Conservation (phyloP, 35 echinoderm and acorn worm genomes). For the Lytechinus pictus region DNA sequence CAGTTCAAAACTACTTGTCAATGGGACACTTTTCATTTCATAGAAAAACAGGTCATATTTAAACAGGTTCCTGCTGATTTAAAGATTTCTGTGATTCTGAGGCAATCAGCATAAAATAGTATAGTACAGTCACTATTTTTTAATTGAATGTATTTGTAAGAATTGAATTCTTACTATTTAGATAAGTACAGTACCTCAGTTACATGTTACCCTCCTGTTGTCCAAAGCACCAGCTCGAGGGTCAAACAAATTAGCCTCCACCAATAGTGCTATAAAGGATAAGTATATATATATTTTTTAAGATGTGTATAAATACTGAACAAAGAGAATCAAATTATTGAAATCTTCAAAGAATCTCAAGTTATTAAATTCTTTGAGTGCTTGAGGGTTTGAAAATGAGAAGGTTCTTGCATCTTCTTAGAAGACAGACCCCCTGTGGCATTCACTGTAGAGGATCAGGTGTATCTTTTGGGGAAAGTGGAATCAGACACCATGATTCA, state of each 20-base stretch:
- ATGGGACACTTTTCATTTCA: conserved; percentile 2
- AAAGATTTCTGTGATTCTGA: not conserved
- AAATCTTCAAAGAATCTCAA: not conserved
- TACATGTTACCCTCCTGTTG: not conserved
- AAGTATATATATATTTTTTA: not conserved
- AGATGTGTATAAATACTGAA: not conserved
- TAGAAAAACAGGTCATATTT: not conserved
- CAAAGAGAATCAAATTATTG: not conserved
- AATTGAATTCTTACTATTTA: not conserved
- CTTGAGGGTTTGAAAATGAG: not conserved
- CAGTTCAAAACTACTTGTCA: conserved; percentile 2
- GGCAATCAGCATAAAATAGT: not conserved
- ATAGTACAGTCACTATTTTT: too few species aligned
- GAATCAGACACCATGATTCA: not conserved
- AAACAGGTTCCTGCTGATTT: not conserved
- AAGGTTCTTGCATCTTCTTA: not conserved
- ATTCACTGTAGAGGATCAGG: not conserved
- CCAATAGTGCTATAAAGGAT: not conserved
- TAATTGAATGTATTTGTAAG: not conserved
- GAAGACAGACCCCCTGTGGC: not conserved
- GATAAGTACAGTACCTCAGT: not conserved
- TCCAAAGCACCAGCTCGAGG: not conserved
- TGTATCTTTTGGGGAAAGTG: not conserved
- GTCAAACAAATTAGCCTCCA: not conserved
- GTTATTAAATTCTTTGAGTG: not conserved